Base-by-base conservation (phyloP, 2,113 vertebrate genomes). In the Malurus melanocephalus region DNA sequence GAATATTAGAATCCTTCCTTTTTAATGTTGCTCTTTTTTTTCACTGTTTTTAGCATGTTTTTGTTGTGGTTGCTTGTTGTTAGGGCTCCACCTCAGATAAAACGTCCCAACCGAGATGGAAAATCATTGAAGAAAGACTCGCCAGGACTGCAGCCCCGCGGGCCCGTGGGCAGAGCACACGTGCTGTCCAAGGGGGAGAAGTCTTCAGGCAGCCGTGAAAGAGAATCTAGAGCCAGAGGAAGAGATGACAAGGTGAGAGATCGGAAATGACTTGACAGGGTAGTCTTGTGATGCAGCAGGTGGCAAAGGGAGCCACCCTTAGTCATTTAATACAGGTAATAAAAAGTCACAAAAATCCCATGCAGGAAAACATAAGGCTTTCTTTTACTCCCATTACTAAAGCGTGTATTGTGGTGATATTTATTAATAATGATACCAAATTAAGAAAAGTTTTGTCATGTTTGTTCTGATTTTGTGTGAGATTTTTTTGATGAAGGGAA, bases 161-260 rank as follows among this genome's bases (percentile, higher is more conserved):
- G 98, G 15, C 97, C 97, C 0, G 92, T 51, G 1, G 98, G 97
- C 46, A 98, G 98, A 79, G 97, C 97, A 16, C 98, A 98, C 8
- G 87, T 93, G 0, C 97, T 97, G 35, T 43, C 96, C 9, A 99
- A 98, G 97, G 91, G 90, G 6, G 99, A 99, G 14, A 98, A 98
- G 40, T 80, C 96, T 1, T 88, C 95, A 12, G 53, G 85, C 66
- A 97, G 97, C 85, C 97, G 98, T 0, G 96, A 97, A 45, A 98
- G 98, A 86, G 98, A 98, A 18, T 89, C 60, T 8, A 95, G 96
- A 91, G 90, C 95, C 23, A 98, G 98, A 93, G 97, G 96, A 59
- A 98, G 97, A 96, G 99, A 99, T 3, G 98, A 99, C 79, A 99
- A 99, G 98, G 99, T 98, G 93, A 95, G 93, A 49, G 73, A 6